A percentile compares a stretch with the other conserved stretches of the same genome.
Evolutionary conservation across 2,888 invertebrate genomes (phyloP).

Genomic region (Hirtodrosophila trivittata): DNA sequence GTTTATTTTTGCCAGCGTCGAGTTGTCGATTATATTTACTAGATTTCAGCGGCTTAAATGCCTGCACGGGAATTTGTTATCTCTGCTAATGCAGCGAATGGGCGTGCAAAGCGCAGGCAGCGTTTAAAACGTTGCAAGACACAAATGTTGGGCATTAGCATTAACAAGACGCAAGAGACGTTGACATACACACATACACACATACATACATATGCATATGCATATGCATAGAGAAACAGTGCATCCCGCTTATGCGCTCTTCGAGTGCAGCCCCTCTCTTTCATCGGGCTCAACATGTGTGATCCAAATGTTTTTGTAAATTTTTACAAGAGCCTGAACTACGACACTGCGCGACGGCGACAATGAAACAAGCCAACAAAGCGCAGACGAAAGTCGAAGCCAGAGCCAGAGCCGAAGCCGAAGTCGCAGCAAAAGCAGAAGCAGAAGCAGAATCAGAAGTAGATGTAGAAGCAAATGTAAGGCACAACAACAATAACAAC

Average conservation of each 20-base stretch:
- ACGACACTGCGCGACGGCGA: constrained; percentile 36
- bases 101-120: constrained; percentile 36
- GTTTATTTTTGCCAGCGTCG: constrained; percentile 47
- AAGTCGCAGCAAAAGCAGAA: neutral
- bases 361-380: constrained; percentile 57
- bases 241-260: neutral
- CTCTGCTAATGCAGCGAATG: constrained; percentile 39
- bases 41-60: constrained; percentile 78
- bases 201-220: neutral
- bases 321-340: constrained; percentile 55
- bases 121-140: constrained; percentile 61
- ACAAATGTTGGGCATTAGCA: constrained; percentile 62
- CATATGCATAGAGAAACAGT: neutral
- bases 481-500: constrained; percentile 26
- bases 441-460: constrained; percentile 3
- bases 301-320: constrained; percentile 75
- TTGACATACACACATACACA: constrained; percentile 20
- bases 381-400: constrained; percentile 33
- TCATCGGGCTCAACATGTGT: constrained; percentile 64
- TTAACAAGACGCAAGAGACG: constrained; percentile 32
- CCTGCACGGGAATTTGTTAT: constrained; percentile 60
- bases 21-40: constrained; percentile 64
- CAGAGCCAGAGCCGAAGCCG: constrained; percentile 1
- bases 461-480: constrained; percentile 31
- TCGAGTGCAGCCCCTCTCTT: constrained; percentile 3